Conservation (phyloP, 2,888 invertebrate species). For the Julus scanicus region DNA sequence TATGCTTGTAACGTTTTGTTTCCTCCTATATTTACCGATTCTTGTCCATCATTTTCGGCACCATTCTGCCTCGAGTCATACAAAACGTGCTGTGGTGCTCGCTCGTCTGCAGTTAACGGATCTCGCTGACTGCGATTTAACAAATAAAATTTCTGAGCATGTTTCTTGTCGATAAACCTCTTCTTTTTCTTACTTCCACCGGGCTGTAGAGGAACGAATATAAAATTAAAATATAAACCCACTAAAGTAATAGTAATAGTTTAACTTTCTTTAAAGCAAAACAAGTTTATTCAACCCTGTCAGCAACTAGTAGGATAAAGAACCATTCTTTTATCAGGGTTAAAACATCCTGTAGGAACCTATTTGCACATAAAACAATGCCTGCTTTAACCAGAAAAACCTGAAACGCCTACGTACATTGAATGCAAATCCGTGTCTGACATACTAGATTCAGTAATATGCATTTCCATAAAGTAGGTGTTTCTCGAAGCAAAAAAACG, state of each 20-base stretch:
- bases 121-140: conserved; percentile 95
- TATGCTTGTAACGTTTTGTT: too few relatives aligned
- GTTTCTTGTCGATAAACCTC: conserved; percentile 91
- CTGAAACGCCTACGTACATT: neutral
- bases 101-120: conserved; percentile 84
- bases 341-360: too few relatives aligned
- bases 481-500: too few relatives aligned
- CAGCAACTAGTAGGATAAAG: too few relatives aligned
- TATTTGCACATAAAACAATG: too few relatives aligned
- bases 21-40: too few relatives aligned
- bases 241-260: too few relatives aligned
- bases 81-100: conserved; percentile 80
- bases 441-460: too few relatives aligned
- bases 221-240: neutral
- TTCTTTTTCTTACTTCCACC: conserved; percentile 71
- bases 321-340: too few relatives aligned
- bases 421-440: neutral
- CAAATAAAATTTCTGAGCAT: conserved; percentile 88
- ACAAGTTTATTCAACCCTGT: too few relatives aligned
- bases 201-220: conserved; percentile 46
- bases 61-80: conserved; percentile 66
- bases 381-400: neutral
- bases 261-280: too few relatives aligned
- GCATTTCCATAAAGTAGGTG: too few relatives aligned
- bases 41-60: neutral